Evolutionary conservation across 37 sponge, comb jelly and placozoan genomes (phyloP).

Genomic region (Hormiphora californensis): DNA sequence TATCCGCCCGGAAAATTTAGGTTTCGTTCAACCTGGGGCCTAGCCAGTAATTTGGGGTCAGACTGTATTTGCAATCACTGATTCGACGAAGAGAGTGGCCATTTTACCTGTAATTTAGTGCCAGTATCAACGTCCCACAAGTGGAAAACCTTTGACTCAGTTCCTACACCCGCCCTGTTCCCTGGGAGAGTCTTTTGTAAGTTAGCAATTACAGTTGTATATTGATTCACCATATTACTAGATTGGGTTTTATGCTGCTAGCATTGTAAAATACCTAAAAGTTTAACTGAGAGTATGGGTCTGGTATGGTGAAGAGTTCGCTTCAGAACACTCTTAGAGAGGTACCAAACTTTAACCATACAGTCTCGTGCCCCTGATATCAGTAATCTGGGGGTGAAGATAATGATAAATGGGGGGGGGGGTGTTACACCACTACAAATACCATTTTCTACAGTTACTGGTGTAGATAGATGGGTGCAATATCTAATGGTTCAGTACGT

Average conservation of each 20-base stretch:
- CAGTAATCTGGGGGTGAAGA: background rate
- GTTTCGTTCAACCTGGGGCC: too few relatives aligned
- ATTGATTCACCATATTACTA: too few relatives aligned
- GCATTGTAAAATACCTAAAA: too few relatives aligned
- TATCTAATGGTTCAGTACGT: too few relatives aligned
- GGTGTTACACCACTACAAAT: background rate
- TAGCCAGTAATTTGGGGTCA: too few relatives aligned
- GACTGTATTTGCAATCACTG: too few relatives aligned
- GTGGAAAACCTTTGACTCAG: background rate
- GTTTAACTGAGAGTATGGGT: background rate
- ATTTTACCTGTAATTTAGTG: background rate
- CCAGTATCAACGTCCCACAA: conserved; percentile 35
- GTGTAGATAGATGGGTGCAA: too few relatives aligned
- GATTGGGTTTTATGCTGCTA: too few relatives aligned
- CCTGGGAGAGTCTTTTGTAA: too few relatives aligned
- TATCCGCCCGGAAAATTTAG: too few relatives aligned
- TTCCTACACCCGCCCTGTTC: conserved; percentile 27
- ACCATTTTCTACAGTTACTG: background rate
- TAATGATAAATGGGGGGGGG: background rate
- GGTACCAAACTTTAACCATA: conserved; percentile 47
- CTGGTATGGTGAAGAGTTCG: conserved; percentile 5
- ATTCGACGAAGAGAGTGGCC: too few relatives aligned
- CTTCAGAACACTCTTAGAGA: background rate
- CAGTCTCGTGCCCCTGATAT: conserved; percentile 41
- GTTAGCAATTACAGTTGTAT: too few relatives aligned